Base-by-base conservation (phyloP, 2,113 vertebrate genomes). In the Phoxinus phoxinus region DNA sequence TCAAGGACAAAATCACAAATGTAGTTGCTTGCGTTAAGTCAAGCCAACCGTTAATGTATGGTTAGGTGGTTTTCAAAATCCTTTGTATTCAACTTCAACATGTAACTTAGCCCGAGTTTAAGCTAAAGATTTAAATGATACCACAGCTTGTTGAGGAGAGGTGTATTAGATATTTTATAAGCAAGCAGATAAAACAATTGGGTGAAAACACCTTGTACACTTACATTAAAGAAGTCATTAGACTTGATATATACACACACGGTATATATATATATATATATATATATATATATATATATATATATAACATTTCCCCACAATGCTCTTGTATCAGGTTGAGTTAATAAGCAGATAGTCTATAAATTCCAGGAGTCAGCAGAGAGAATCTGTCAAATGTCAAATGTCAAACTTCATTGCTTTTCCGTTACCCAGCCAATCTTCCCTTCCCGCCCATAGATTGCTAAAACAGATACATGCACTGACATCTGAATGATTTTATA, bases 311-410 rank as follows among this genome's bases (percentile, higher is more conserved):
- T 63, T 81, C 27, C 37, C n/a, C 41, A 32, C 23, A 65, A 61
- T 30, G 25, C 78, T 65, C 15, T 81, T 44, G 37, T 81, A n/a
- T 44, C 2, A 15, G 27, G 79, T 61, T 12, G 35, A 37, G 30
- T 78, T 78, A 78, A 67, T 81, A 46, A 65, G 37, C 87, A 81
- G 90, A 85, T 86, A 87, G 35, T 83, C 8, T 48, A 6, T 35
- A 23, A n/a, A 69, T 32, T 69, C 61, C 61, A 48, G 61, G 10
- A 48, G 41, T 69, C 59, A 81, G 79, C 79, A 51, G 79, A 69
- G 35, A 63, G 5, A 67, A 81, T 67, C 25, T 81, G 41, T n/a
- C n/a, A n/a, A n/a, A n/a, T n/a, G n/a, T n/a, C n/a, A n/a, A n/a
- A 46, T 80, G 77, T 61, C 79, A 48, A 32, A 81, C 41, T 48